A percentile compares a stretch with the other conserved stretches of the same genome.
phyloP scores from a whole-genome alignment of 2,797 vertebrate genomes.

The Muraenolepis orangiensis region DNA sequence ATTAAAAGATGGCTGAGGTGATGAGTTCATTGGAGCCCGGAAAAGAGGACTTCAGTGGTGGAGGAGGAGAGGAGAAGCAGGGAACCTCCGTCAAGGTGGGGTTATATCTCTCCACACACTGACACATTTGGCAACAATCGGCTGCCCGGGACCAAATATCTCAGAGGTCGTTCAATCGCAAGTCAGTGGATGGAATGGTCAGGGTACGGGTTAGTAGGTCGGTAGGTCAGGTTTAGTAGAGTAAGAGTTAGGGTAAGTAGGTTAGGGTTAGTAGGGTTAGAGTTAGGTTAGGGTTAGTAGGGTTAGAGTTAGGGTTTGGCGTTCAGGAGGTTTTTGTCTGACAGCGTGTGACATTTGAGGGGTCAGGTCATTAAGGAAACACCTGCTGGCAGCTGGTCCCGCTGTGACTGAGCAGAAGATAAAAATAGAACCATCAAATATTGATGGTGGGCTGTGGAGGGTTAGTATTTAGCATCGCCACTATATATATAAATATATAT shows the following conservation, averaged over 20 bases:
- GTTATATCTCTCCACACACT: not conserved
- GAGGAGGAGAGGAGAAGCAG: constrained; percentile 70
- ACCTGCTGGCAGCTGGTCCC: not conserved
- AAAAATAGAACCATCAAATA: not conserved
- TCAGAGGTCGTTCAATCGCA: too few relatives aligned
- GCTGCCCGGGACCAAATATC: too few relatives aligned
- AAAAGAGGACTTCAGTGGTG: constrained; percentile 76
- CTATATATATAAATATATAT: not conserved
- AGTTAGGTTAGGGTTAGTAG: too few relatives aligned
- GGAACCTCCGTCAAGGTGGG: constrained; percentile 59
- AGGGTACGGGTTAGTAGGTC: too few relatives aligned
- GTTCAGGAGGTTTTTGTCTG: not conserved
- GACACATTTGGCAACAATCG: too few relatives aligned
- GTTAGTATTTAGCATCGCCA: not conserved
- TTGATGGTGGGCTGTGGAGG: not conserved
- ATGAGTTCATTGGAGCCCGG: constrained; percentile 82
- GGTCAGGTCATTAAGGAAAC: too few relatives aligned
- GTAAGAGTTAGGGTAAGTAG: not conserved
- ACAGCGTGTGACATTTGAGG: not conserved
- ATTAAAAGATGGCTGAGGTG: constrained; percentile 80
- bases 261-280: too few relatives aligned
- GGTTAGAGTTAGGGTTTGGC: not conserved
- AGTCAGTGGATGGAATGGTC: too few relatives aligned
- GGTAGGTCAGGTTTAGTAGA: too few relatives aligned
- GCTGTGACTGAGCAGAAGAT: not conserved